Base-by-base conservation (phyloP, 1,140 invertebrate species). In the Chironomus tepperi region DNA sequence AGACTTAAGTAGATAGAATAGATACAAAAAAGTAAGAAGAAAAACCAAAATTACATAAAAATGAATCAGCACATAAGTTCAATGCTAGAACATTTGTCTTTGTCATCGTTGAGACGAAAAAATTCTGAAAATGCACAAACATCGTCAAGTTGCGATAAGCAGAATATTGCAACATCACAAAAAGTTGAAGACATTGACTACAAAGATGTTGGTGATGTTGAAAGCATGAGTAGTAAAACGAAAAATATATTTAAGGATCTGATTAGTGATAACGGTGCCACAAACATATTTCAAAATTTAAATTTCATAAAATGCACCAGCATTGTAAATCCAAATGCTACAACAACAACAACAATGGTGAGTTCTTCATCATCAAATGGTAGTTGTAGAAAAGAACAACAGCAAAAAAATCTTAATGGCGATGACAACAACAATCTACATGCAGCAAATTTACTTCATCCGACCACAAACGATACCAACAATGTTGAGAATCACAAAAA, bases 261-360 rank as follows among this genome's bases (percentile, higher is more conserved):
- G 15, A 70, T 70, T 10, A 70, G 65, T 70, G 65, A 70, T 70
- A 70, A 70, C 7, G 19, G 65, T 19, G 65, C 65, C 65, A 21
- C 65, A 70, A 70, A 70, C 65, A 70, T 70, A 9, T 18, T 67
- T 67, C 64, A 67, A 8, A 67, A 67, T 67, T 21, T 70, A 16
- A 70, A 70, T 19, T 21, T 70, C 7, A 70, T 70, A 70, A 70
- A 70, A 6, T 18, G 65, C 18, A 18, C 65, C 18, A 21, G 10
- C 1, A 70, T n/a, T n/a, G n/a, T n/a, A n/a, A n/a, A n/a, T 3
- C 24, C 24, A 34, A 34, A 34, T n/a, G n/a, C 8, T 19, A 8
- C 1, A 16, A 19, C 65, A 70, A 70, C 6, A 21, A 21, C 65
- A 7, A 70, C 19, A 70, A n/a, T 57, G 47, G 47, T 57, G 12